Evolutionary conservation across 2,888 invertebrate genomes (phyloP).

Genomic region (Dolichomitus sp.): DNA sequence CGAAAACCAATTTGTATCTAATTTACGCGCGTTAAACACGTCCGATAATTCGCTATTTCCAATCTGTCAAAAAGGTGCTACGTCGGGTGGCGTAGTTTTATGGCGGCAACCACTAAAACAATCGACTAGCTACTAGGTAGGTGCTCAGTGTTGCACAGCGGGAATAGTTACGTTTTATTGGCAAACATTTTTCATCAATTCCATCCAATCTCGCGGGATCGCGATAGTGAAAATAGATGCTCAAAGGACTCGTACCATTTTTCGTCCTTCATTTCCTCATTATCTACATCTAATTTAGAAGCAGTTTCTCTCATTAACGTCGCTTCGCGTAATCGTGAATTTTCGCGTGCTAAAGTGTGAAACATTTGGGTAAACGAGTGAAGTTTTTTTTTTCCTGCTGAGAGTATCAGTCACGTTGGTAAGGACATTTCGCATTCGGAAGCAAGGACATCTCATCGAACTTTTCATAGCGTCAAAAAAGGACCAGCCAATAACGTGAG

Average conservation of each 20-base stretch:
- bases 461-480: conserved; percentile 47
- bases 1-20: conserved; percentile 53
- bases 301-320: conserved; percentile 10
- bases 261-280: background rate
- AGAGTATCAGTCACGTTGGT: background rate
- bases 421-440: conserved; percentile 4
- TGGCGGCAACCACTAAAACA: conserved; percentile 1
- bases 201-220: background rate
- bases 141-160: conserved; percentile 27
- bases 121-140: background rate
- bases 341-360: conserved; percentile 35
- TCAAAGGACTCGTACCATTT: background rate
- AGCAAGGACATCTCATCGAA: conserved; percentile 13
- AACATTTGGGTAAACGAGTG: conserved; percentile 17
- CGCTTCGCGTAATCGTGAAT: conserved; percentile 6
- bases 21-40: conserved; percentile 39
- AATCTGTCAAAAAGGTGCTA: background rate
- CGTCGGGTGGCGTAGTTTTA: conserved; percentile 28
- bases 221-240: background rate
- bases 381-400: background rate
- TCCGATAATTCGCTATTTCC: conserved; percentile 6
- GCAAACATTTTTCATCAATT: conserved; percentile 37
- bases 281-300: background rate
- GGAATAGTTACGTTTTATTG: conserved; percentile 40
- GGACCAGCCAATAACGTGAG: conserved; percentile 63